Evolutionary conservation across 2,888 invertebrate species (phyloP), one percentile per base, ranked within the genome.

Genomic region (Athalia circularis): DNA sequence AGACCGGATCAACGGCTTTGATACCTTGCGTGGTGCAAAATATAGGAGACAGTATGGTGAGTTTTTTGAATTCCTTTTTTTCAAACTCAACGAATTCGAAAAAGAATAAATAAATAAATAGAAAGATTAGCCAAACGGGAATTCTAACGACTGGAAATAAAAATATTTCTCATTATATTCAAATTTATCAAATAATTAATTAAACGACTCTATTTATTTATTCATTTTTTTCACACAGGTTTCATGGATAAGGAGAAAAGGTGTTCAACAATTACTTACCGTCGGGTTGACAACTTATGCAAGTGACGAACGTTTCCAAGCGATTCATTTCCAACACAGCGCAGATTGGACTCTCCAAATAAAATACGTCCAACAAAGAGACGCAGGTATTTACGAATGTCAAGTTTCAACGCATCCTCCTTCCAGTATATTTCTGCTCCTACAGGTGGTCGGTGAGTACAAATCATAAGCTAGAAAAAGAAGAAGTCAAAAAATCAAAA

Each of bases 271-370:
- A 87, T 92, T 97, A 80, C 92, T 97, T 80, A 97, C 97, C 78
- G 97, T 97, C 75, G 97, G 97, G 5, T 91, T 96, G 84, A 95
- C 95, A 64, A 97, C 97, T 3, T 97, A 97, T 91, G 96, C 96
- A 86, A 96, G 96, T 84, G 97, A 97, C 88, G 96, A 95, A 88
- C 93, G 97, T 86, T 97, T 96, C 91, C 95, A 96, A 88, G 96
- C 96, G 67, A 94, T 95, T 84, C 97, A 97, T 90, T 92, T 96
- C 82, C 95, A 96, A 87, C 96, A 96, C 91, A 96, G 96, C 84
- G 96, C 96, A 95, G 97, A 97, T 91, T 97, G 97, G 97, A 96
- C 97, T 80, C 91, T 97, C 81, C 96, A 97, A 93, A 96, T 97
- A 88, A 95, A 95, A 90, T 97, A 95, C 91, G 96, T 97, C 77